Conservation (phyloP, 2,113 vertebrate genomes). For the Colinus virginianus region DNA sequence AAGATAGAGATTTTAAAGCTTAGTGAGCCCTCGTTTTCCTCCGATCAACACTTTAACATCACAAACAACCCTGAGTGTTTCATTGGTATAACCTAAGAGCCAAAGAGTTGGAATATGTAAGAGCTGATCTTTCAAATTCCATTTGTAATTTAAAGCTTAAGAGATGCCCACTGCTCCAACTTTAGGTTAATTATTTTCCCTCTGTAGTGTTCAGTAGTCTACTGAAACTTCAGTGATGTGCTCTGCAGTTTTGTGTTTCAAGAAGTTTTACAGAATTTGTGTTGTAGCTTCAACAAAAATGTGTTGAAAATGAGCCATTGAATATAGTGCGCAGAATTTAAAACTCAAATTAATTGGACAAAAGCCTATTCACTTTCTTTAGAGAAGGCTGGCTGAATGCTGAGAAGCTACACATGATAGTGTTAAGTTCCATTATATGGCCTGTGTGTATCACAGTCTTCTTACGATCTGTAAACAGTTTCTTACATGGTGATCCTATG, state of each 20-base stretch:
- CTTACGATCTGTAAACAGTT: constrained; percentile 30
- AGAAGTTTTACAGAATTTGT: not conserved
- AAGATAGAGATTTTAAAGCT: not conserved
- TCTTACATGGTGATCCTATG: constrained; percentile 2
- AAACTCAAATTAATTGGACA: not conserved
- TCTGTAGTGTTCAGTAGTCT: no score
- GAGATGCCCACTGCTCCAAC: not conserved
- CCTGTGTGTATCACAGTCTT: not conserved
- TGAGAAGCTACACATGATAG: constrained; percentile 10
- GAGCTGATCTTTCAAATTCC: not conserved
- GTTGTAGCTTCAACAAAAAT: not conserved
- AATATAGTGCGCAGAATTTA: not conserved
- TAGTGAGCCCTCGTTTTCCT: fast-evolving
- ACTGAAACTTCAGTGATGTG: not conserved
- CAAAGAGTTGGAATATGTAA: not conserved
- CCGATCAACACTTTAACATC: not conserved
- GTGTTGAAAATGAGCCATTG: not conserved
- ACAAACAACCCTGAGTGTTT: not conserved
- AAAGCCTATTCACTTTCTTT: not conserved
- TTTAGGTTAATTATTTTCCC: not conserved
- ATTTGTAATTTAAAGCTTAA: not conserved
- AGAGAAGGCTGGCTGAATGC: not conserved
- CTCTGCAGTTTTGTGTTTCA: not conserved
- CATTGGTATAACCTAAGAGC: fast-evolving
- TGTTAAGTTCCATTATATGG: not conserved